Evolutionary conservation across 1,140 invertebrate species (phyloP).

Genomic region (Euura saliciscinereae): DNA sequence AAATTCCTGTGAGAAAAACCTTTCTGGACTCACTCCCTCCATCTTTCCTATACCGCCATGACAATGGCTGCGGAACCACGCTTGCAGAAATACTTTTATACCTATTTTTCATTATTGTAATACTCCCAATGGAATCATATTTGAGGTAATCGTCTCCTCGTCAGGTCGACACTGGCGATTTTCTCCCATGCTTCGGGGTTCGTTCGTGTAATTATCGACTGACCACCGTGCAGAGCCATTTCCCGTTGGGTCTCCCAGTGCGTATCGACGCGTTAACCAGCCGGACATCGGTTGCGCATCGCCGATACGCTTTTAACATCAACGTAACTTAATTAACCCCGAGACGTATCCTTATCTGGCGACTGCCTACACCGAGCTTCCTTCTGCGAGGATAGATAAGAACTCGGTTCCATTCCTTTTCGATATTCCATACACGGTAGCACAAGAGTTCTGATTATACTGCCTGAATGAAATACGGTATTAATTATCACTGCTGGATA

Average conservation of each 20-base stretch:
- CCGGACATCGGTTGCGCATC: constrained; percentile 48
- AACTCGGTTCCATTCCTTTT: background rate
- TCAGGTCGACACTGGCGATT: background rate
- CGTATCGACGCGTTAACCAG: constrained; percentile 50
- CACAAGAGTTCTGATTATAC: background rate
- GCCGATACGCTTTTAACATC: constrained; percentile 31
- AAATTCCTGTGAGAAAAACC: background rate
- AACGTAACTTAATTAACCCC: constrained; percentile 43
- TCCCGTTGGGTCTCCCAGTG: constrained; percentile 51
- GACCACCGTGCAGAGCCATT: constrained; percentile 46
- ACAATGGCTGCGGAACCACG: too few relatives aligned
- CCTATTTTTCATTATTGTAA: too few relatives aligned
- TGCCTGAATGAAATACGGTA: background rate
- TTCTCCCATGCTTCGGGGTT: constrained; percentile 33
- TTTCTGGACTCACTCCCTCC: background rate
- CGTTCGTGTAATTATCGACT: constrained; percentile 53
- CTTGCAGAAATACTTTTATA: too few relatives aligned
- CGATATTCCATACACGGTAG: background rate
- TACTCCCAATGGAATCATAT: background rate
- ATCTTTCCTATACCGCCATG: background rate
- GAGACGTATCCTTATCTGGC: background rate
- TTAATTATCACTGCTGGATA: background rate
- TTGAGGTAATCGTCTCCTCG: background rate
- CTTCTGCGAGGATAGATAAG: too few relatives aligned
- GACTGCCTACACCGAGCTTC: too few relatives aligned